A percentile compares a stretch with the other conserved stretches of the same genome.
Conservation (phyloP, 2,113 vertebrate species). For the Dasyprocta punctata region DNA sequence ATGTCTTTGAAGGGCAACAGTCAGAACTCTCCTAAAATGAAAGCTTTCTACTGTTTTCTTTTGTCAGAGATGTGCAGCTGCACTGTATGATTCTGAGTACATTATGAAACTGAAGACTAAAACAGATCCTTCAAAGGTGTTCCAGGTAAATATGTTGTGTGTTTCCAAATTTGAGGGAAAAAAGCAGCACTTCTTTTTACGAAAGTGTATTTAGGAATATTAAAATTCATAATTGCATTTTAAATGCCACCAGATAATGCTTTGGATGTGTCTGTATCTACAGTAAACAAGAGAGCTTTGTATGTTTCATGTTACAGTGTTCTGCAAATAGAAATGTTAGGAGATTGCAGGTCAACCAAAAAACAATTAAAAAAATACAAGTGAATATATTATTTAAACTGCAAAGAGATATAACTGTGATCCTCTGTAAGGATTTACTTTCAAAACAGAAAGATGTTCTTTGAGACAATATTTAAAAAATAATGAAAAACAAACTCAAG, state of each 20-base stretch:
- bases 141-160: conserved; percentile 20
- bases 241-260: conserved; percentile 15
- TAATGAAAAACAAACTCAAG: conserved; percentile 14
- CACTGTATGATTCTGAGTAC: conserved; percentile 20
- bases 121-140: neutral
- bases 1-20: conserved; percentile 45
- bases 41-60: conserved; percentile 29
- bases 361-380: conserved; percentile 37
- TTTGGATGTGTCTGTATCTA: neutral
- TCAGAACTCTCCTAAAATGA: conserved; percentile 48
- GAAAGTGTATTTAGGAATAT: neutral
- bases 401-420: conserved; percentile 45
- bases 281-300: neutral
- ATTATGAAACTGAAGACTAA: conserved; percentile 44
- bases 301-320: neutral
- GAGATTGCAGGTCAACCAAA: conserved; percentile 7
- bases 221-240: conserved; percentile 48
- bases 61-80: conserved; percentile 51
- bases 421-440: neutral
- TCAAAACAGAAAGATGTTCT: conserved; percentile 51
- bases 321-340: neutral
- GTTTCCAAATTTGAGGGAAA: conserved; percentile 29
- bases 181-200: conserved; percentile 41
- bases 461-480: conserved; percentile 47
- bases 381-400: conserved; percentile 43